Evolutionary conservation across 2,113 vertebrate species (phyloP).

Genomic region (Brachyistius frenatus): DNA sequence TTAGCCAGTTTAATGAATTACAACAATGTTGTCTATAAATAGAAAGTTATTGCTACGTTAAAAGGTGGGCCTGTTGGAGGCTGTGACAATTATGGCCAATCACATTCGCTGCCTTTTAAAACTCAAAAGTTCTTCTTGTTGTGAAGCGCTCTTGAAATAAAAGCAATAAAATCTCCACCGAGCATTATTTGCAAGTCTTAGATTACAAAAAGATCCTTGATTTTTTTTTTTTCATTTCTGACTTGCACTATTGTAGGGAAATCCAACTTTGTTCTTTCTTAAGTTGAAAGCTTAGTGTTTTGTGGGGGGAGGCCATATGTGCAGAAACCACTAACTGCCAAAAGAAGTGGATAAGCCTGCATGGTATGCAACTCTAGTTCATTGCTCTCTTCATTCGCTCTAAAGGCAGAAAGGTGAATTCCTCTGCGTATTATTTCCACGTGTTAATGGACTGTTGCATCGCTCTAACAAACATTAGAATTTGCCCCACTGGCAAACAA

Average conservation of each 20-base stretch:
- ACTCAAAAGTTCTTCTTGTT: not conserved
- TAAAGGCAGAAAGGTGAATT: constrained; percentile 56
- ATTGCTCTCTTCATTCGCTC: constrained; percentile 41
- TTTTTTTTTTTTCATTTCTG: not conserved
- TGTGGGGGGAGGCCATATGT: constrained; percentile 24
- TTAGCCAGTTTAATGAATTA: not conserved
- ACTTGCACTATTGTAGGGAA: constrained; percentile 22
- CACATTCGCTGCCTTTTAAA: no score
- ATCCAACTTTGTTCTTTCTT: constrained; percentile 33
- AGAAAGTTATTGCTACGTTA: no score
- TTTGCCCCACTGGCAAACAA: not conserved
- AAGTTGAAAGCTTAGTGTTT: constrained; percentile 29
- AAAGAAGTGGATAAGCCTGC: constrained; percentile 63
- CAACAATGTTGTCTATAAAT: not conserved
- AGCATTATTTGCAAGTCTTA: not conserved
- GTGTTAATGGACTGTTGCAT: constrained; percentile 25
- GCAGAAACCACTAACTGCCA: constrained; percentile 36
- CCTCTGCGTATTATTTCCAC: constrained; percentile 61
- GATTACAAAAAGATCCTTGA: constrained; percentile 8
- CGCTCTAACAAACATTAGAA: not conserved
- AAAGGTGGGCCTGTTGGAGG: not conserved
- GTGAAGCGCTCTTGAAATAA: not conserved
- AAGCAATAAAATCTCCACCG: no score
- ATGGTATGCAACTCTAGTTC: constrained; percentile 61
- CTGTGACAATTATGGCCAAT: not conserved